These are phyloP conservation scores for Drosophila leonis DNA, from an alignment of 2,888 invertebrate genomes.

Conservation along the genomic window DNA sequence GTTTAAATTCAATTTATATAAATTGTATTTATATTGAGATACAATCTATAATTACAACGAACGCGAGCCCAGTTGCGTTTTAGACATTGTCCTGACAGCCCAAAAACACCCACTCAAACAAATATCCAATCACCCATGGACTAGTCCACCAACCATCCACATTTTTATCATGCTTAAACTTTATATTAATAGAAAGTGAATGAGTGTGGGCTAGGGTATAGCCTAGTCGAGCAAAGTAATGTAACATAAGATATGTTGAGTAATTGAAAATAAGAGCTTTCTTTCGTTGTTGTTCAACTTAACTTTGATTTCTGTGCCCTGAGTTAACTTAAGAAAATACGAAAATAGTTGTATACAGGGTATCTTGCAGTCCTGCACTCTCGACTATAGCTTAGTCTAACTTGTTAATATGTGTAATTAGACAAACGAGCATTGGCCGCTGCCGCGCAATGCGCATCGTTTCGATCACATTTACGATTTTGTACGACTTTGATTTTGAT, in stretches of 20 bases:
- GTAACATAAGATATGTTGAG: neutral
- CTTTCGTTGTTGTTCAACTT: neutral
- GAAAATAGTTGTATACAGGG: neutral
- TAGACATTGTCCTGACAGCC: constrained; percentile 37
- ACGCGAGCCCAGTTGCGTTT: constrained; percentile 31
- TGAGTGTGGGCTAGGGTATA: neutral
- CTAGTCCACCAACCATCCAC: neutral
- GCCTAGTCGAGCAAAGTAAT: neutral
- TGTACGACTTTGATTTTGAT: constrained; percentile 51
- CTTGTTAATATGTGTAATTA: constrained; percentile 51
- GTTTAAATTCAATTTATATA: constrained; percentile 80
- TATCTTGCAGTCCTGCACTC: neutral
- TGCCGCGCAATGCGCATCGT: constrained; percentile 25
- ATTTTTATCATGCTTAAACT: neutral
- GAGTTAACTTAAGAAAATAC: neutral
- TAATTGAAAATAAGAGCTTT: neutral
- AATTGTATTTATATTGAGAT: constrained; percentile 63
- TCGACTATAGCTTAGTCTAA: neutral
- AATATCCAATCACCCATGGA: neutral
- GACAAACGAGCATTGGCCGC: constrained; percentile 36
- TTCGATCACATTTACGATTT: constrained; percentile 62
- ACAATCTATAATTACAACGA: constrained; percentile 70
- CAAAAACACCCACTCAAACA: neutral
- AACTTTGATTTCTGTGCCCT: neutral
- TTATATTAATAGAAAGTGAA: neutral